A percentile compares a stretch with the other conserved stretches of the same genome.
Conservation (phyloP, 1,140 invertebrate species). For the Goniozus legneri region DNA sequence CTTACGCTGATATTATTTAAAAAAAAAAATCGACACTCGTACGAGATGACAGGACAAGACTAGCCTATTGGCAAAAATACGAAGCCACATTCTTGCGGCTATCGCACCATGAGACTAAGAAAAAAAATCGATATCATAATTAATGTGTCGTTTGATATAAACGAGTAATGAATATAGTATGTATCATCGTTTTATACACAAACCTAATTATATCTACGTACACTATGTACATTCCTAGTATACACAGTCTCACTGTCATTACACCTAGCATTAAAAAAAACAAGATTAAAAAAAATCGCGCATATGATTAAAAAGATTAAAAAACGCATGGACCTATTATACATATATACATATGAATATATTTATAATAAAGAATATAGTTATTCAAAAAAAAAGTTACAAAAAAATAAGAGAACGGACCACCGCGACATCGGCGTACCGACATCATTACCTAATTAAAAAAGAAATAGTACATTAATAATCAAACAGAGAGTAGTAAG, state of each 20-base stretch:
- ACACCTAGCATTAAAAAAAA: conserved; percentile 15
- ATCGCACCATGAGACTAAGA: conserved; percentile 52
- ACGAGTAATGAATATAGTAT: conserved; percentile 48
- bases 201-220: conserved; percentile 53
- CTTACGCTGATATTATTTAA: conserved; percentile 30
- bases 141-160: conserved; percentile 55
- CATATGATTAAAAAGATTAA: conserved; percentile 19
- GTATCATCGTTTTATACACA: conserved; percentile 56
- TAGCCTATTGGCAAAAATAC: conserved; percentile 42
- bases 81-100: conserved; percentile 32
- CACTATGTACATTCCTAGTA: conserved; percentile 54
- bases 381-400: conserved; percentile 27
- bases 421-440: conserved; percentile 31
- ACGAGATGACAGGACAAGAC: conserved; percentile 46
- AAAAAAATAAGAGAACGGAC: conserved; percentile 35
- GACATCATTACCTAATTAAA: conserved; percentile 25
- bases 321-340: conserved; percentile 41
- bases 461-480: too few relatives aligned
- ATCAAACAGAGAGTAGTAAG: too few relatives aligned
- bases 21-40: too few relatives aligned
- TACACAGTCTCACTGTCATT: conserved; percentile 45
- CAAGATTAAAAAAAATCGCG: too few relatives aligned
- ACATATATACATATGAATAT: conserved; percentile 25
- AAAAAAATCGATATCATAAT: conserved; percentile 51
- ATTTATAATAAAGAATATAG: conserved; percentile 42